Evolutionary conservation across 2,888 invertebrate species (phyloP).

Genomic region (Sarcophaga subvicina): DNA sequence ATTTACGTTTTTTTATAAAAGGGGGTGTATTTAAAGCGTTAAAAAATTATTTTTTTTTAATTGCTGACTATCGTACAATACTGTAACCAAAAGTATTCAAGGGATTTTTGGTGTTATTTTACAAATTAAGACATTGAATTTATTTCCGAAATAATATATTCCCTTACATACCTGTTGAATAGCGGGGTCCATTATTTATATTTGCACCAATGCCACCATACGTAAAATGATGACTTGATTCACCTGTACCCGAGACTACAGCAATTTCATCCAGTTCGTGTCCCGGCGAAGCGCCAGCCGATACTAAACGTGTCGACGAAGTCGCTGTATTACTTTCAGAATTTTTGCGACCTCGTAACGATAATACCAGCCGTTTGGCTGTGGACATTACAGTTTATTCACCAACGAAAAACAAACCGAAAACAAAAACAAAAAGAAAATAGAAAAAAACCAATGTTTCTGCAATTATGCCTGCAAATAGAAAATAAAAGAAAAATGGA

Average conservation of each 20-base stretch:
- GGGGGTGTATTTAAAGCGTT: constrained; percentile 6
- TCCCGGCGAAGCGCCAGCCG: constrained; percentile 81
- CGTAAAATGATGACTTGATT: constrained; percentile 80
- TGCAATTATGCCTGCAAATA: background rate
- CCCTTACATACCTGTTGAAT: constrained; percentile 78
- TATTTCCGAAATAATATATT: background rate
- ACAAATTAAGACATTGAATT: background rate
- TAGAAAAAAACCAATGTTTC: background rate
- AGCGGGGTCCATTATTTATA: constrained; percentile 77
- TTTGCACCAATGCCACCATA: constrained; percentile 77
- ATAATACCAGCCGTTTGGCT: constrained; percentile 85
- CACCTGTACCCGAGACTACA: constrained; percentile 85
- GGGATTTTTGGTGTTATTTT: too few species aligned
- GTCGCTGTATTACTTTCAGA: constrained; percentile 83
- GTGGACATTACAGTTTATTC: constrained; percentile 83
- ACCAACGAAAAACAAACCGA: constrained; percentile 30
- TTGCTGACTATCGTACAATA: constrained; percentile 21
- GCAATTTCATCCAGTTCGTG: constrained; percentile 88
- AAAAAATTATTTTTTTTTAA: background rate
- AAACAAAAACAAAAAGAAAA: background rate
- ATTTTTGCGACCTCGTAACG: constrained; percentile 85
- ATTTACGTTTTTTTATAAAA: too few species aligned
- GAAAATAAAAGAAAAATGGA: background rate
- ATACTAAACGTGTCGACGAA: constrained; percentile 83
- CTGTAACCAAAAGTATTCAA: background rate